Conservation (phyloP, 2,113 vertebrate genomes). For the Periophthalmodon schlosseri region DNA sequence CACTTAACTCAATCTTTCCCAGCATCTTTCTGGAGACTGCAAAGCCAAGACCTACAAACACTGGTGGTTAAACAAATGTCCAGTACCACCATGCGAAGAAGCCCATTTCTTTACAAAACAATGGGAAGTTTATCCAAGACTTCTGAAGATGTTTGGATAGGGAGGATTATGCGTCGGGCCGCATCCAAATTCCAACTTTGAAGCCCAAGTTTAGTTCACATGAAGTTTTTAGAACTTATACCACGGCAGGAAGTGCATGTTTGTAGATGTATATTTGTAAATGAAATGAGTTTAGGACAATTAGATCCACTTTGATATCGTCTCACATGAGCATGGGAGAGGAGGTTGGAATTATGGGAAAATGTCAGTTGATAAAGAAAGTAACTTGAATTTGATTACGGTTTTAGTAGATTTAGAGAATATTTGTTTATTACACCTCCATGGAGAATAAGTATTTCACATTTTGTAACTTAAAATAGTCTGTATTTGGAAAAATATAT, state of each 20-base stretch:
- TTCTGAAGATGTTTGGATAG: constrained; percentile 15
- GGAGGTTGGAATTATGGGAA: background rate
- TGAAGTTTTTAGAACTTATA: constrained; percentile 7
- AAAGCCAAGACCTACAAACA: background rate
- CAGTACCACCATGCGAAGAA: background rate
- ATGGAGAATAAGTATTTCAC: too few relatives aligned
- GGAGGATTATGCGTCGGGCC: constrained; percentile 9
- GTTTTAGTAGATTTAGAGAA: too few relatives aligned
- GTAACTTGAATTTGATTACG: too few relatives aligned
- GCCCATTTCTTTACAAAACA: constrained; percentile 2
- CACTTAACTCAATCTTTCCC: background rate
- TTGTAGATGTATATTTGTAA: constrained; percentile 21
- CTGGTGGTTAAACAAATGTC: background rate
- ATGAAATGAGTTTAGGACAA: constrained; percentile 23
- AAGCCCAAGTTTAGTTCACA: constrained; percentile 8
- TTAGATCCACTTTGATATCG: constrained; percentile 1
- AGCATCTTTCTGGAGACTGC: background rate
- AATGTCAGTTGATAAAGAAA: background rate
- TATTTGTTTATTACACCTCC: too few relatives aligned
- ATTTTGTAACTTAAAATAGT: too few relatives aligned
- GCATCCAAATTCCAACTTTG: constrained; percentile 16
- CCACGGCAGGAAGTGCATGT: constrained; percentile 2
- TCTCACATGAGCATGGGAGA: constrained; percentile 21
- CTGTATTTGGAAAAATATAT: too few relatives aligned
- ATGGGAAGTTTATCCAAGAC: constrained; percentile 20